phyloP scores from a whole-genome alignment of 2,888 invertebrate species.

The Epinotia brunnichana region DNA sequence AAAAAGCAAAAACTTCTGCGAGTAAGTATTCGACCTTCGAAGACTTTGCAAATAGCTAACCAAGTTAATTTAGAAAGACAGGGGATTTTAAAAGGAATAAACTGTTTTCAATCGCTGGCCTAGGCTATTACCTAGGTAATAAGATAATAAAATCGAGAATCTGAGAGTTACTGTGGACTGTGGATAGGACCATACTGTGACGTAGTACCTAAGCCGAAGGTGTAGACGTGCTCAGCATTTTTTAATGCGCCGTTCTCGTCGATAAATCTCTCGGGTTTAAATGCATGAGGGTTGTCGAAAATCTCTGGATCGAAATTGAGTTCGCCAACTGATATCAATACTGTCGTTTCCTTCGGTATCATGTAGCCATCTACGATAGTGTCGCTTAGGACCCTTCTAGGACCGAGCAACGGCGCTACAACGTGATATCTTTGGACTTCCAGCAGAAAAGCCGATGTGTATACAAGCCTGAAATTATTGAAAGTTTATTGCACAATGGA shows the following conservation, averaged over 20 bases:
- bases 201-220: constrained; percentile 87
- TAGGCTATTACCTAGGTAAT: too few relatives aligned
- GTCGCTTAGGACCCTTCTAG: constrained; percentile 70
- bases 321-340: constrained; percentile 81
- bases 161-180: constrained; percentile 4
- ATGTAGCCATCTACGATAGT: constrained; percentile 69
- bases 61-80: too few relatives aligned
- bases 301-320: constrained; percentile 79
- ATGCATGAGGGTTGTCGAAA: constrained; percentile 84
- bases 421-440: constrained; percentile 83
- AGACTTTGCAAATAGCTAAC: too few relatives aligned
- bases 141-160: background rate
- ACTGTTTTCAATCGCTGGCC: too few relatives aligned
- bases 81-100: too few relatives aligned
- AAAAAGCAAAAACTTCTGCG: too few relatives aligned
- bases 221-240: constrained; percentile 82
- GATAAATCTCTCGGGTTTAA: constrained; percentile 86
- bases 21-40: too few relatives aligned
- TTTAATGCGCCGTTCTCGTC: constrained; percentile 78
- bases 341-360: constrained; percentile 79
- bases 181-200: constrained; percentile 38
- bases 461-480: constrained; percentile 70
- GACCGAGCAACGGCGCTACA: constrained; percentile 82
- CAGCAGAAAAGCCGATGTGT: constrained; percentile 82
- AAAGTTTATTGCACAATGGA: background rate